phyloP scores from a whole-genome alignment of 2,113 vertebrate genomes.

The Dendrocopos noguchii region DNA sequence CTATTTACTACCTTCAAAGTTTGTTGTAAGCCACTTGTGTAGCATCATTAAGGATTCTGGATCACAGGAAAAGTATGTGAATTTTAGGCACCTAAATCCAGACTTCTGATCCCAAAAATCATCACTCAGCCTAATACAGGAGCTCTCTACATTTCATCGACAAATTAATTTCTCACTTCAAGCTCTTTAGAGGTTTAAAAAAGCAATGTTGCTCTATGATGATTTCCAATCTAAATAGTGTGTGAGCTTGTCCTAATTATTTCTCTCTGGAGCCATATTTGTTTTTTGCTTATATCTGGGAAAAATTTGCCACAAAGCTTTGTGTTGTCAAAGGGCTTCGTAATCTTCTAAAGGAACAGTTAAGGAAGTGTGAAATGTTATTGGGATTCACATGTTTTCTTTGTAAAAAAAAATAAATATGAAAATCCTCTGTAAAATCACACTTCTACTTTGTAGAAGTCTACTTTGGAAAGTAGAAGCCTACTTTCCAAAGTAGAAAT shows the following conservation, averaged over 20 bases:
- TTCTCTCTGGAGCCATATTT: constrained; percentile 10
- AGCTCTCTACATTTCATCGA: not conserved
- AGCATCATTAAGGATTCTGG: not conserved
- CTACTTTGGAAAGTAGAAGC: not conserved
- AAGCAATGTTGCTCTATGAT: not conserved
- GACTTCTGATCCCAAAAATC: constrained; percentile 35
- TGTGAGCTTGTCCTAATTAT: constrained; percentile 27
- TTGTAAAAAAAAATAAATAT: not conserved
- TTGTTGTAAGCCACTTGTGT: not conserved
- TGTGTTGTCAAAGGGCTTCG: not conserved
- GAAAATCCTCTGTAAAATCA: not conserved
- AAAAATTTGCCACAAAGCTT: constrained; percentile 7
- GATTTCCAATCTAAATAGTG: not conserved
- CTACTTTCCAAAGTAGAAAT: not conserved
- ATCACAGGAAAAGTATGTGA: not conserved
- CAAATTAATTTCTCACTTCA: constrained; percentile 38
- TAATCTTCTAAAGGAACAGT: constrained; percentile 2
- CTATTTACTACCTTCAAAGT: not conserved
- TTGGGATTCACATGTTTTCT: not conserved
- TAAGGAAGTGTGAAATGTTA: not conserved
- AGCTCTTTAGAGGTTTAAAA: constrained; percentile 15
- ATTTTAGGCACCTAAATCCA: constrained; percentile 1
- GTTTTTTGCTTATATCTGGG: not conserved
- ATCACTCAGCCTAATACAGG: not conserved
- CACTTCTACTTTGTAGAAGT: not conserved